phyloP scores from a whole-genome alignment of 2,888 invertebrate genomes.

The Folsomia candida region DNA sequence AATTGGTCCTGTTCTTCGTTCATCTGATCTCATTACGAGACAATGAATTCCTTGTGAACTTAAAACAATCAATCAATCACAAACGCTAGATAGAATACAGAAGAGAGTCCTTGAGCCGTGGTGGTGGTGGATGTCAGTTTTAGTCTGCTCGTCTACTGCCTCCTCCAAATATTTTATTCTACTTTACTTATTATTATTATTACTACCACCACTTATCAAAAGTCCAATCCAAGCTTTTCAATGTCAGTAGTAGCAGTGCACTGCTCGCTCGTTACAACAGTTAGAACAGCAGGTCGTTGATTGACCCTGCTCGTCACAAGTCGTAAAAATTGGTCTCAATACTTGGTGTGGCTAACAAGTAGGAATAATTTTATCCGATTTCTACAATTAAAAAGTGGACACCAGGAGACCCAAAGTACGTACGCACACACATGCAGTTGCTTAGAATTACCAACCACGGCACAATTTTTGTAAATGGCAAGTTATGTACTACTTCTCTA shows the following conservation, averaged over 20 bases:
- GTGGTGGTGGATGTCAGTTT: too few species aligned
- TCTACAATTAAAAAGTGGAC: background rate
- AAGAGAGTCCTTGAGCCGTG: background rate
- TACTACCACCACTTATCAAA: background rate
- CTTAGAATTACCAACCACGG: too few species aligned
- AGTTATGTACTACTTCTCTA: too few species aligned
- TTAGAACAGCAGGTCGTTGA: too few species aligned
- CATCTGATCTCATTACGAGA: background rate
- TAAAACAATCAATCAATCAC: conserved; percentile 8
- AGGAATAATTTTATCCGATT: background rate
- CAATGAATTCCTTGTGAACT: conserved; percentile 3
- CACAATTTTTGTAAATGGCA: too few species aligned
- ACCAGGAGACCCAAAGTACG: too few species aligned
- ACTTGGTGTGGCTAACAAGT: too few species aligned
- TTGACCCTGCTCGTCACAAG: background rate
- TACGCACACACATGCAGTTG: too few species aligned
- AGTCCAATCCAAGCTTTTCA: background rate
- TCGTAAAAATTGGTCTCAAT: background rate
- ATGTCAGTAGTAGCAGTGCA: background rate
- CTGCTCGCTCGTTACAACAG: too few species aligned
- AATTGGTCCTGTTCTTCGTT: background rate
- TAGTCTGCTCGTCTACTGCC: too few species aligned
- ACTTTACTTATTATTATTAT: too few species aligned
- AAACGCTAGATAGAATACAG: background rate
- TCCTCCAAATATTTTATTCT: too few species aligned